A percentile compares a stretch with the other conserved stretches of the same genome.
phyloP scores from a whole-genome alignment of 2,888 invertebrate species.

The Tenthredo distinguenda region DNA sequence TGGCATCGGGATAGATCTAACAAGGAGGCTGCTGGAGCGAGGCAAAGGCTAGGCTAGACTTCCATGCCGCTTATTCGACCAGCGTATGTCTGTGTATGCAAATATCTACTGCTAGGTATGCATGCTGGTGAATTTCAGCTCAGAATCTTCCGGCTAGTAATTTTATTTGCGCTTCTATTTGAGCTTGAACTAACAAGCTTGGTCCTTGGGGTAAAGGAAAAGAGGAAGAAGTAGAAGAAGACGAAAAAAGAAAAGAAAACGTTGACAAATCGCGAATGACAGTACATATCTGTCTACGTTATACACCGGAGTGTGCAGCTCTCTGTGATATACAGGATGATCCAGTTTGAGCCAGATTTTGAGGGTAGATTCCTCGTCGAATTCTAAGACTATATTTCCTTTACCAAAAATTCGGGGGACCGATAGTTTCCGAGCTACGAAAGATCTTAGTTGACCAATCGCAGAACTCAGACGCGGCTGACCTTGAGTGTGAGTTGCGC shows the following conservation, averaged over 20 bases:
- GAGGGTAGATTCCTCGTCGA: no score
- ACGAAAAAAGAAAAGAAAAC: background rate
- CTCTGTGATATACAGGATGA: no score
- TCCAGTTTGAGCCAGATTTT: no score
- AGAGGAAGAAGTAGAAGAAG: background rate
- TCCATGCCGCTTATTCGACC: background rate
- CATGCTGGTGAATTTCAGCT: background rate
- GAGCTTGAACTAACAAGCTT: constrained; percentile 15
- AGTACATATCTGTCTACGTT: no score
- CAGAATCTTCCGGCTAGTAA: constrained; percentile 23
- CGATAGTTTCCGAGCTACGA: no score
- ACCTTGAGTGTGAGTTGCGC: no score
- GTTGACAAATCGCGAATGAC: background rate
- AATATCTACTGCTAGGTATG: background rate
- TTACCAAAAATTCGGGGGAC: no score
- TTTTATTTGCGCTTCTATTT: constrained; percentile 6
- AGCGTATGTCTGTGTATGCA: constrained; percentile 9
- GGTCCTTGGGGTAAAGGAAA: background rate
- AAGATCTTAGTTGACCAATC: no score
- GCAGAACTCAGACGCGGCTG: no score
- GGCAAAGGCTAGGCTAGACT: background rate
- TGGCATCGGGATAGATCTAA: background rate
- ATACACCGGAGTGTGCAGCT: no score
- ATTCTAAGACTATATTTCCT: no score
- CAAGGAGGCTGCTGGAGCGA: background rate